Percentiles rank a stretch among this genome's conserved stretches.
These are phyloP conservation scores for Rhodeus uyekii DNA, from an alignment of 2,797 vertebrate genomes.

Conservation along the genomic window DNA sequence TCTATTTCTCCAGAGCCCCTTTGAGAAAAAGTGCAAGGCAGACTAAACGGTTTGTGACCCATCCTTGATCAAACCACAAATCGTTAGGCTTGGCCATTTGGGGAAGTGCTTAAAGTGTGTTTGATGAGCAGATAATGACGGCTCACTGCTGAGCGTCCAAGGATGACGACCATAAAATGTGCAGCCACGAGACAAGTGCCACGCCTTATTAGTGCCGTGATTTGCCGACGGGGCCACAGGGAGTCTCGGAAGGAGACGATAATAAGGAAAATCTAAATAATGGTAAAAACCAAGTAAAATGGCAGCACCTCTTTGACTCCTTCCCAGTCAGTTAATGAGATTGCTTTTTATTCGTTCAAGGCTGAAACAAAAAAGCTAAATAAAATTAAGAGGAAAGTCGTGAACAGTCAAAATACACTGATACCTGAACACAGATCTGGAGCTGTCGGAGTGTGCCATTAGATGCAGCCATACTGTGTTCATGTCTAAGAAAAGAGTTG, in stretches of 20 bases:
- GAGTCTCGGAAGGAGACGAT: background rate
- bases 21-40: constrained; percentile 65
- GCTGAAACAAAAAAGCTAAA: background rate
- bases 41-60: constrained; percentile 66
- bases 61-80: constrained; percentile 75
- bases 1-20: constrained; percentile 61
- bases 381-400: constrained; percentile 4
- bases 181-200: constrained; percentile 62
- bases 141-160: constrained; percentile 68
- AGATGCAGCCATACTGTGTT: constrained; percentile 24
- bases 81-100: constrained; percentile 70
- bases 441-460: constrained; percentile 11
- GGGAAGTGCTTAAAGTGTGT: constrained; percentile 63
- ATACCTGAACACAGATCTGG: background rate
- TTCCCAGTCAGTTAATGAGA: constrained; percentile 7
- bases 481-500: constrained; percentile 25
- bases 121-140: constrained; percentile 78
- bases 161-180: constrained; percentile 69
- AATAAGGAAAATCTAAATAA: background rate
- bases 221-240: constrained; percentile 67
- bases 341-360: constrained; percentile 14
- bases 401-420: constrained; percentile 17
- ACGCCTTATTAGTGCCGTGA: constrained; percentile 73
- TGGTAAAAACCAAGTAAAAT: constrained; percentile 16
- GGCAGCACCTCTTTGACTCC: background rate